phyloP scores from a whole-genome alignment of 2,797 vertebrate genomes.

The Liasis olivaceus region DNA sequence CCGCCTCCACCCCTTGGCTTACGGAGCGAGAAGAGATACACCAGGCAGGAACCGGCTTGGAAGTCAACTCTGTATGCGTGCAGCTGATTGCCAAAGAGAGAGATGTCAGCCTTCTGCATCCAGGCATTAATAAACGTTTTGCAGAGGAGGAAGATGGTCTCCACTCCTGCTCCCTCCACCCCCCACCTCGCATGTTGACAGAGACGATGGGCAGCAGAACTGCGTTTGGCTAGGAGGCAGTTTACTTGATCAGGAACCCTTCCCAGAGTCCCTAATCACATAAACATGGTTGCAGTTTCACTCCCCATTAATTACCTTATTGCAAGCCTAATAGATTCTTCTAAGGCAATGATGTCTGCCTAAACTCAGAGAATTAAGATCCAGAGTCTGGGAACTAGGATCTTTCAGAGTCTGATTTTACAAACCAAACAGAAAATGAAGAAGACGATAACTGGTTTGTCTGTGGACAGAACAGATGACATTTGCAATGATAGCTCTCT shows the following conservation, averaged over 20 bases:
- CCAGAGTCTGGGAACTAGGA: too few relatives aligned
- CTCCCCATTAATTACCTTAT: not conserved
- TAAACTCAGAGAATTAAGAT: too few relatives aligned
- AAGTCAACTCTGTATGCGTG: accelerated
- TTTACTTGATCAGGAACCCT: not conserved
- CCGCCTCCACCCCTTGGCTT: not conserved
- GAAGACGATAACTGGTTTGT: too few relatives aligned
- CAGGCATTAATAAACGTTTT: not conserved
- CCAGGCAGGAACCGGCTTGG: not conserved
- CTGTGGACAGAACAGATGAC: too few relatives aligned
- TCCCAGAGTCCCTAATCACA: not conserved
- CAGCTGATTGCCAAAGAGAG: not conserved
- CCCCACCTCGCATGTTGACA: not conserved
- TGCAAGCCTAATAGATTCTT: not conserved
- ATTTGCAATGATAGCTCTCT: too few relatives aligned
- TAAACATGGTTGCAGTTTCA: not conserved
- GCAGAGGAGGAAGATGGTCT: not conserved
- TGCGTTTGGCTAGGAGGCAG: not conserved
- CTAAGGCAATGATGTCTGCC: not conserved
- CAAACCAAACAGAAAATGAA: too few relatives aligned
- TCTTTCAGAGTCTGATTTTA: too few relatives aligned
- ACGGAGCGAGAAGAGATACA: not conserved
- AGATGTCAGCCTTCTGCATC: not conserved
- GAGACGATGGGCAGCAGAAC: not conserved
- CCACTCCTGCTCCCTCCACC: not conserved